Percentiles rank a stretch among this genome's conserved stretches.
Evolutionary conservation across 2,888 invertebrate species (phyloP).

Genomic region (Acrobasis consociella): DNA sequence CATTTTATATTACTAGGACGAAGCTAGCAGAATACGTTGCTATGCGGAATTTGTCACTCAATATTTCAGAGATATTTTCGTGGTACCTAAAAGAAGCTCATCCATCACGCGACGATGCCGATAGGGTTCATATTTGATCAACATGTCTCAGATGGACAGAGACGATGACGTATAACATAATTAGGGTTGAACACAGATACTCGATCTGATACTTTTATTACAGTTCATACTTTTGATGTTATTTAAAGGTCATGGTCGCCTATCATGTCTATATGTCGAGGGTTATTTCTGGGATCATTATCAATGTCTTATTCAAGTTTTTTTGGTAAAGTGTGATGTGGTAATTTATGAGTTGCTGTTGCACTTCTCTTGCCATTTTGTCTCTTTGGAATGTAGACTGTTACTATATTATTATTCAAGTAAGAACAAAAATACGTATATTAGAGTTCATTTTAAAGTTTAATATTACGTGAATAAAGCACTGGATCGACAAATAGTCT

Average conservation of each 20-base stretch:
- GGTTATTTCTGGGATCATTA: neutral
- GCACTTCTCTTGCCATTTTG: too few relatives aligned
- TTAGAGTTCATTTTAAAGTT: too few relatives aligned
- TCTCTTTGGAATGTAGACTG: too few relatives aligned
- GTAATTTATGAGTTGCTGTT: too few relatives aligned
- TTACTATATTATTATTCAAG: too few relatives aligned
- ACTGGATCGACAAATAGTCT: too few relatives aligned
- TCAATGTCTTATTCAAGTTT: neutral
- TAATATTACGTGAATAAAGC: too few relatives aligned
- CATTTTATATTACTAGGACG: neutral
- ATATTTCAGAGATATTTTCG: slow-evolving; percentile 1
- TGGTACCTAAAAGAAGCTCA: slow-evolving; percentile 34
- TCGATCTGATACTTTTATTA: neutral
- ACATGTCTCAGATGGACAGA: slow-evolving; percentile 49
- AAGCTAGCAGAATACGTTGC: neutral
- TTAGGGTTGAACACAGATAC: slow-evolving; percentile 30
- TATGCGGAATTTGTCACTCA: neutral
- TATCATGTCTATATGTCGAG: slow-evolving; percentile 1
- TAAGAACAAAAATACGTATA: too few relatives aligned
- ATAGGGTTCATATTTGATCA: slow-evolving; percentile 50
- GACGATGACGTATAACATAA: slow-evolving; percentile 46
- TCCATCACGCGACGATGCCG: slow-evolving; percentile 48
- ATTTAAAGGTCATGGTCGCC: slow-evolving; percentile 2
- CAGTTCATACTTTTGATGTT: neutral
- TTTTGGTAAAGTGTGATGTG: too few relatives aligned